These are phyloP conservation scores for Drosophila truncata DNA, from an alignment of 1,140 invertebrate species.

Conservation along the genomic window DNA sequence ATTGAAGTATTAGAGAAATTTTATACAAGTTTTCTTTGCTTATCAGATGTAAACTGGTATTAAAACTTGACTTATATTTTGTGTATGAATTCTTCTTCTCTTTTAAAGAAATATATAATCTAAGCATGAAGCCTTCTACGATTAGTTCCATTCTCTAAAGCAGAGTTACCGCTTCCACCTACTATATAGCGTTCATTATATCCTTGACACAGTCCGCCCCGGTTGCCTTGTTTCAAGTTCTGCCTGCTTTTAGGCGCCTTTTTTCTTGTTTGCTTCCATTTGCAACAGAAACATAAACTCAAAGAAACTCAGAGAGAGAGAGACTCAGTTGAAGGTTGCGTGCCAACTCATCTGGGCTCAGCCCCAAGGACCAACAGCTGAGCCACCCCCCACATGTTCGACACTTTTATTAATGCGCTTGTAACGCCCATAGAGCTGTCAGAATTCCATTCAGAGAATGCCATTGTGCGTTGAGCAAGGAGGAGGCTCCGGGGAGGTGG, in stretches of 20 bases:
- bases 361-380: constrained; percentile 1
- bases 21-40: too few species aligned
- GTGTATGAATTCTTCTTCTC: too few species aligned
- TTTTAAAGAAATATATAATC: not conserved
- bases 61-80: not conserved
- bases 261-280: constrained; percentile 42
- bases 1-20: not conserved
- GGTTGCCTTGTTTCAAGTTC: constrained; percentile 35
- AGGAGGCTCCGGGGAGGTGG: not conserved
- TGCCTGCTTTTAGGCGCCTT: constrained; percentile 65
- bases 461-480: constrained; percentile 38
- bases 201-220: constrained; percentile 72
- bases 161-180: not conserved
- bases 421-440: constrained; percentile 72
- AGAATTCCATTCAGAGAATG: constrained; percentile 78
- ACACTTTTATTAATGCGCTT: constrained; percentile 82
- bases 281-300: constrained; percentile 45
- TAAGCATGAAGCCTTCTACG: not conserved
- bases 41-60: not conserved
- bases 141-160: not conserved
- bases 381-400: constrained; percentile 55
- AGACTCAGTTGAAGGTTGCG: constrained; percentile 61
- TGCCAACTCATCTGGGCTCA: constrained; percentile 47
- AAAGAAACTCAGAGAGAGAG: constrained; percentile 7
- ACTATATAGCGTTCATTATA: constrained; percentile 16